Conservation (phyloP, 2,888 invertebrate genomes). For the Pyrocoelia pectoralis region DNA sequence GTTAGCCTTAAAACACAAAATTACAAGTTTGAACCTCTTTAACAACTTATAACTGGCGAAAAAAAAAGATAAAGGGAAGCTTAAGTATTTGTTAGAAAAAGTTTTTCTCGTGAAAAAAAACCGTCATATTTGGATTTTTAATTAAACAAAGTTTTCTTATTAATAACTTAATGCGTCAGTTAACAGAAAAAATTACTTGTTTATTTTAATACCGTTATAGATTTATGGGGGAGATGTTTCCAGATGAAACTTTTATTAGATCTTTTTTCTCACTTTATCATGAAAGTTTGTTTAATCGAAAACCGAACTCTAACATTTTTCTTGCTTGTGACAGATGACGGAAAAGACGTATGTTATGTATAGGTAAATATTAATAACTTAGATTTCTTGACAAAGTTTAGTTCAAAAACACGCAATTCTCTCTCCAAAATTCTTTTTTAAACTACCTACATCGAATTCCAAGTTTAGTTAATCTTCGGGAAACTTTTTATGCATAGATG, state of each 20-base stretch:
- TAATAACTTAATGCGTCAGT: neutral
- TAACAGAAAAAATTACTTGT: neutral
- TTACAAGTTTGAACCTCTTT: conserved; percentile 1
- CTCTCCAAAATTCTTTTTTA: too few species aligned
- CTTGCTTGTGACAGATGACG: neutral
- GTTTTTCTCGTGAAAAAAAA: neutral
- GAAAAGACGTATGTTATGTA: neutral
- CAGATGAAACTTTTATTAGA: neutral
- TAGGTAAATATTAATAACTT: neutral
- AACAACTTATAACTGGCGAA: neutral
- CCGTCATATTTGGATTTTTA: conserved; percentile 7
- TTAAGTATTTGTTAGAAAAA: conserved; percentile 2
- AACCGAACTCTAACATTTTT: neutral
- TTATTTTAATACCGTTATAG: conserved; percentile 3
- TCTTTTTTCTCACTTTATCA: conserved; percentile 5
- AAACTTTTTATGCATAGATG: too few species aligned
- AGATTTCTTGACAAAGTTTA: too few species aligned
- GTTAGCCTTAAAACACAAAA: conserved; percentile 1
- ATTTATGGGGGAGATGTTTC: neutral
- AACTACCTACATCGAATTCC: too few species aligned
- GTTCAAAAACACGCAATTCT: too few species aligned
- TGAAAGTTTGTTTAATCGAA: conserved; percentile 10
- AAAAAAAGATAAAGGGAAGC: neutral
- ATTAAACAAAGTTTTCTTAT: conserved; percentile 2
- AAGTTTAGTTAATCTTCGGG: too few species aligned